Base-by-base conservation (phyloP, 1,140 invertebrate species). In the Drosophila malerkotliana region DNA sequence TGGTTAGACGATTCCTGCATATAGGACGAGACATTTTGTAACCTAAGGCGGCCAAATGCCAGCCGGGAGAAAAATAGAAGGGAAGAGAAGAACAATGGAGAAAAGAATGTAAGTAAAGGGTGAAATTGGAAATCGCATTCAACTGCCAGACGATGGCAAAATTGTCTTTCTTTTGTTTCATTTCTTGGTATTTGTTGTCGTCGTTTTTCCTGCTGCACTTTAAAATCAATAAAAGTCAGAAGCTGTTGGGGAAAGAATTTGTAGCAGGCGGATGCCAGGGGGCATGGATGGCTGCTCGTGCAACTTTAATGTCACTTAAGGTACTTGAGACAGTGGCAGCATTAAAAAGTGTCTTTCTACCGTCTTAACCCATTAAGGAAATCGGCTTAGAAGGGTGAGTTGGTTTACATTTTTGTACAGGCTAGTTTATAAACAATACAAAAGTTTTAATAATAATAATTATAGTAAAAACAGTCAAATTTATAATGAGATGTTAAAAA, bases 11-110 rank as follows among this genome's bases (percentile, higher is more conserved):
- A 80, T 96, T 96, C 68, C 95, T 93, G 92, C 97, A 98, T 45
- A 96, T 93, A 8, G 95, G 94, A 78, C 95, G 93, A 26, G 95
- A 95, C 94, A 97, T 96, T 93, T 96, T 96, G 92, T 96, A 97
- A 49, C 97, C 97, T 98, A 66, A 69, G 69, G 78, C 77, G 61
- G 5, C 10, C 30, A 45, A 44, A 51, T 51, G 53, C 59, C 28
- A 41, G 26, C 15, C n/a, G 41, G 41, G 41, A 18, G 12, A 28
- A 53, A 53, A 10, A 54, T n/a, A 30, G 32, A 32, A 59, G 15
- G 54, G 41, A 53, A 45, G 41, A 67, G 39, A 62, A 44, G 47
- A 49, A 39, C 41, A 57, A 24, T 67, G 45, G 30, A 56, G 28
- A 34, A 39, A 44, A 15, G 30, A 53, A 51, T 56, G 47, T 75